Base-by-base conservation (phyloP, 2,797 vertebrate species). In the Leptatherina wallacei region DNA sequence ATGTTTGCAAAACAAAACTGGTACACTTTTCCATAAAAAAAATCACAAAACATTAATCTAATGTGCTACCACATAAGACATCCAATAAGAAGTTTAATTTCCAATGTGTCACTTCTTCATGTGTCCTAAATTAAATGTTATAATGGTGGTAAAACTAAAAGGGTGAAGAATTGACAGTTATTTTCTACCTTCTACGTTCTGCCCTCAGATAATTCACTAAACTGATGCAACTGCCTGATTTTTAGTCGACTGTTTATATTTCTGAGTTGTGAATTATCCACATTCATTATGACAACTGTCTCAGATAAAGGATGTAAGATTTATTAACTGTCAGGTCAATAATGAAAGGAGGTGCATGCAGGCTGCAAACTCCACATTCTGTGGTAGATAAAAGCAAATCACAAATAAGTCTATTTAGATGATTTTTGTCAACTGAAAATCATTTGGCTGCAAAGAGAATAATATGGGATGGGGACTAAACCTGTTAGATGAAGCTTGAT, bases 241-340 rank as follows among this genome's bases (percentile, higher is more conserved):
- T 65, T 55, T 11, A 56, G 38, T 55, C 65, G 61, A 32, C 59
- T 42, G 42, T 58, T 44, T 10, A 44, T 32, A 38, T 61, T 24
- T 11, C 59, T 65, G 30, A 36, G 54, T 32, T 58, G n/a, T 59
- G 72, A 79, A 72, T 52, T 12, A 64, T 32, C 57, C 61, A 49
- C 18, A 40, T 7, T 83, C 36, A 74, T 47, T 74, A 52, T 61
- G 52, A 59, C 69, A 67, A 32, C 52, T 56, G 38, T 63, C 58
- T 70, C 56, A 64, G n/a, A 58, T 56, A 36, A 70, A 71, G 56
- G 35, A 61, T 58, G 13, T 18, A 75, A 74, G 65, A 73, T 47
- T 62, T 65, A 51, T 30, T 12, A 52, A 66, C 47, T 69, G 60
- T 42, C 29, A 69, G 29, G 38, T 42, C 56, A 74, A 49, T 7